Base-by-base conservation (phyloP, 2,113 vertebrate species). In the Thunnus maccoyii region DNA sequence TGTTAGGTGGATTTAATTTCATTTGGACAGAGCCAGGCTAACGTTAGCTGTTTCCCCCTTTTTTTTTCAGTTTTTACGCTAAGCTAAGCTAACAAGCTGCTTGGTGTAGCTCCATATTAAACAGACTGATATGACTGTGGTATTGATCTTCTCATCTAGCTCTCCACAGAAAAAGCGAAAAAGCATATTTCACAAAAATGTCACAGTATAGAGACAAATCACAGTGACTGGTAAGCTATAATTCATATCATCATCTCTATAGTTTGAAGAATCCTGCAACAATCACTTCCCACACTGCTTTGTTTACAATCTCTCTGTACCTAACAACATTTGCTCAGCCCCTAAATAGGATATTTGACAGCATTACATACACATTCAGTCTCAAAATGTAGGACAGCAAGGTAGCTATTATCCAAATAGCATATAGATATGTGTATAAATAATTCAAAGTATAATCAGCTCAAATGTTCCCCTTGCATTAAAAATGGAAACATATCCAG, bases 381-480 rank as follows among this genome's bases (percentile, higher is more conserved):
- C 22, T 60, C 6, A 51, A 84, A 65, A 54, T 74, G 68, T 72
- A 58, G 36, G 50, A 41, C 66, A 77, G 68, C 25, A 51, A 81
- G 25, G 5, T 61, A 66, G 44, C 61, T 82, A 44, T 88, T 74
- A 78, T 72, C 58, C 48, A 79, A 75, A 66, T 55, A 68, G 48
- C 62, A 56, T 30, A 77, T 48, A 70, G 51, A 65, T 63, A 64
- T 81, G n/a, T 62, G 12, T 67, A 50, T 71, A 66, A 68, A 76
- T 78, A 83, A 80, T 78, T 60, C 16, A 74, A 72, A 72, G 52
- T 66, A 25, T 69, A 72, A 83, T 80, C 64, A 51, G 71, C 66
- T 73, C 12, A 65, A 62, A 32, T 70, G 52, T 72, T 63, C 9
- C 12, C 32, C 50, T 75, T 67, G 69, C 46, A 50, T 63, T 58